phyloP scores from a whole-genome alignment of 1,140 invertebrate genomes.

The Rhagoletis pomonella region DNA sequence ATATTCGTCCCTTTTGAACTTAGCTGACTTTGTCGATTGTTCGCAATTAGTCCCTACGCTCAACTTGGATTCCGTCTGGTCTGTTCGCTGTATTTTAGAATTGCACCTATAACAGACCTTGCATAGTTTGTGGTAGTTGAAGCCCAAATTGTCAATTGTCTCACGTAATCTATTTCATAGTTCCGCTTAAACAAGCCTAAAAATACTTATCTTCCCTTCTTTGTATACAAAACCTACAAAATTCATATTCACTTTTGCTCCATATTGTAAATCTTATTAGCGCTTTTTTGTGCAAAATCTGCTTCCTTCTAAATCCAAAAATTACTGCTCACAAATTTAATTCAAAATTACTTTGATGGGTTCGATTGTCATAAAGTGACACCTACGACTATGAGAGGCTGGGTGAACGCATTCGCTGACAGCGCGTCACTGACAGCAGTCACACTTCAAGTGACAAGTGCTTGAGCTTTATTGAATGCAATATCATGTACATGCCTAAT shows the following conservation, averaged over 20 bases:
- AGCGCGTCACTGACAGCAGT: constrained; percentile 38
- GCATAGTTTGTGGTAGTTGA: neutral
- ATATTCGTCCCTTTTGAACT: no score
- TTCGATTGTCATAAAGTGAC: neutral
- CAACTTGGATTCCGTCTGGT: no score
- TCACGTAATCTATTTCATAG: neutral
- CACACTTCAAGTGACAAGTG: constrained; percentile 15
- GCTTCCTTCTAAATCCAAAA: neutral
- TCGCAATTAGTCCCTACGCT: no score
- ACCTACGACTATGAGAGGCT: neutral
- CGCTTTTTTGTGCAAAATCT: no score
- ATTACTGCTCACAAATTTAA: constrained; percentile 10
- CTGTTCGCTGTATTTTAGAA: no score
- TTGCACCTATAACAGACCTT: no score
- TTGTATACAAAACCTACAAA: no score
- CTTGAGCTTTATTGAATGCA: neutral
- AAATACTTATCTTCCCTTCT: neutral
- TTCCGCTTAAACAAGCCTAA: neutral
- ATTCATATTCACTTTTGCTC: no score
- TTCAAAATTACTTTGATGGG: constrained; percentile 25
- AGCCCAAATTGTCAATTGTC: neutral
- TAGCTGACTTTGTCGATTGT: no score
- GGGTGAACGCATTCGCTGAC: neutral
- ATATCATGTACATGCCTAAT: neutral
- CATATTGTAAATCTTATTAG: no score